A percentile compares a stretch with the other conserved stretches of the same genome.
These are phyloP conservation scores for Oxystoma pomonae DNA, from an alignment of 2,888 invertebrate species.

Conservation along the genomic window DNA sequence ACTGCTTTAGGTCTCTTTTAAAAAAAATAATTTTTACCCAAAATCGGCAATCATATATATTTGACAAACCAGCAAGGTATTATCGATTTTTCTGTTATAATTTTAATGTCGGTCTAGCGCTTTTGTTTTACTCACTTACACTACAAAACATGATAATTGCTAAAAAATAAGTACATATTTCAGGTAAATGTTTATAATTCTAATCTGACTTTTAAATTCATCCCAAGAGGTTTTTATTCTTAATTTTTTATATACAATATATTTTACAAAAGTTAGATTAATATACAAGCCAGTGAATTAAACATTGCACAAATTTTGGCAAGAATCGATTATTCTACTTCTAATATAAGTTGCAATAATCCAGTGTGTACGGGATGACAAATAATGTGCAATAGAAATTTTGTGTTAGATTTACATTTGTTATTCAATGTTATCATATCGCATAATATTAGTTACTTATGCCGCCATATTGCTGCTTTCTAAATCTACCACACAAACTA, in stretches of 20 bases:
- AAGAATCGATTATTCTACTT: background rate
- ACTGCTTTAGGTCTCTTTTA: too few species aligned
- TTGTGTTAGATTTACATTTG: too few species aligned
- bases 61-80: too few species aligned
- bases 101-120: too few species aligned
- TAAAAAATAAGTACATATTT: background rate
- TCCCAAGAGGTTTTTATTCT: slow-evolving; percentile 41
- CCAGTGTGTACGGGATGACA: background rate
- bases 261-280: slow-evolving; percentile 10
- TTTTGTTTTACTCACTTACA: slow-evolving; percentile 16
- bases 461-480: too few species aligned
- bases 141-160: slow-evolving; percentile 24
- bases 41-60: too few species aligned
- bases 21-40: too few species aligned
- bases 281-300: background rate
- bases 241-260: slow-evolving; percentile 34
- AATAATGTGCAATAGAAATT: too few species aligned
- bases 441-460: too few species aligned
- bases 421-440: too few species aligned
- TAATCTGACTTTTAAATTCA: slow-evolving; percentile 37
- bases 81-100: too few species aligned
- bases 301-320: background rate
- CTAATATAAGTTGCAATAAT: background rate
- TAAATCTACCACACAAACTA: too few species aligned
- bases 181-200: background rate